A percentile compares a stretch with the other conserved stretches of the same genome.
These are phyloP conservation scores for Staurois parvus DNA, from an alignment of 2,797 vertebrate species.

Conservation along the genomic window DNA sequence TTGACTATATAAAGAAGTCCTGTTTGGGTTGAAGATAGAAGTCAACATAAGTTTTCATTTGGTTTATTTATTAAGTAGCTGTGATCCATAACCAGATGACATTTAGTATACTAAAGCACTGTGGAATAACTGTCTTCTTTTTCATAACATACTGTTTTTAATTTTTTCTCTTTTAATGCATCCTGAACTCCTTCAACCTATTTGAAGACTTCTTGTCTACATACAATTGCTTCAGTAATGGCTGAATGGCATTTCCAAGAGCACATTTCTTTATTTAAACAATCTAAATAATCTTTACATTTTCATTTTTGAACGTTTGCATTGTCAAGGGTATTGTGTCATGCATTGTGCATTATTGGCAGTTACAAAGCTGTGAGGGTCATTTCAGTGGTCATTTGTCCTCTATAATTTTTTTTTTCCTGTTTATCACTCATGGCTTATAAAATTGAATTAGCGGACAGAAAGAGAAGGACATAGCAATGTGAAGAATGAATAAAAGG, in stretches of 20 bases:
- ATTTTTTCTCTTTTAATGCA: not conserved
- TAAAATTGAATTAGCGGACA: no score
- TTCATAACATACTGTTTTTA: not conserved
- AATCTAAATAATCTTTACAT: no score
- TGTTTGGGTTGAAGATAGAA: slow-evolving; percentile 2
- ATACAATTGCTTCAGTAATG: no score
- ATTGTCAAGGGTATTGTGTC: not conserved
- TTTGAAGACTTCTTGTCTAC: no score
- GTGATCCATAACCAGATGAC: not conserved
- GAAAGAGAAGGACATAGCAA: no score
- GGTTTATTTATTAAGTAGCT: not conserved
- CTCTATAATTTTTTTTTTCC: no score
- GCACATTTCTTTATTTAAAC: no score
- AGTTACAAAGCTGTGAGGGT: not conserved
- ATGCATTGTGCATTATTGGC: not conserved
- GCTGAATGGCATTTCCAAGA: no score
- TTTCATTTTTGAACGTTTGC: no score
- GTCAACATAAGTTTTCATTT: not conserved
- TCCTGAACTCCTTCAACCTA: not conserved
- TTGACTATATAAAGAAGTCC: not conserved
- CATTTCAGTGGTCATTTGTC: not conserved
- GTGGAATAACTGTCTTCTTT: not conserved
- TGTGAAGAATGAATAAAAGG: no score
- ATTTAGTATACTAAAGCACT: not conserved
- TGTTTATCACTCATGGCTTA: no score